Evolutionary conservation across 2,888 invertebrate genomes (phyloP), one percentile per base, ranked within the genome.

Genomic region (Odontocolon sp.): DNA sequence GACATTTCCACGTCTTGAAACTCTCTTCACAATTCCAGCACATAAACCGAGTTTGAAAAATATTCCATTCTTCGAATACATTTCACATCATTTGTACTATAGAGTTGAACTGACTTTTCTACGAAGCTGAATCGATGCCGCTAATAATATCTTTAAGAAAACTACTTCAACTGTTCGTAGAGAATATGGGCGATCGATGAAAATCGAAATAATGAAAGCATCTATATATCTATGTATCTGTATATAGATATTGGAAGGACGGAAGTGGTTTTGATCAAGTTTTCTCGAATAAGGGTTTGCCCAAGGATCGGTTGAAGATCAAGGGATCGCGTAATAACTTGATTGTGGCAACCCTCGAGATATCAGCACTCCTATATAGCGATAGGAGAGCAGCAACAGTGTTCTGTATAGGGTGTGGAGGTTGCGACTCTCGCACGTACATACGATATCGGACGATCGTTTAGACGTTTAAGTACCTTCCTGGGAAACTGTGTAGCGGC

Each of bases 361-460:
- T 73, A 77, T 57, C 36, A 21, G 52, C 45, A 50, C 45, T 57
- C 68, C 23, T 64, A 33, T 14, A 26, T 8, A 14, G n/a, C 36
- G 50, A 8, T 9, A 21, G 16, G 45, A 45, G 38, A 56, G 45
- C 67, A 59, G 64, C 72, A 73, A 72, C 72, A 73, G 59, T n/a
- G n/a, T 42, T 52, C 52, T 16, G 18, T 59, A 14, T 33, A 71
- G 26, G 57, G 21, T 33, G 45, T 40, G 63, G 33, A 56, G 38
- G 45, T 71, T 67, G 64, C 52, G 64, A 69, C 72, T 57, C 59
- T 18, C 52, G 50, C 77, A 77, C 77, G 77, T 77, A 73, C 69
- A 68, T 64, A 71, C 66, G 70, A 71, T 80, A 80, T 80, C 80
- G 74, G 69, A 80, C 76, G 74, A 80, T 80, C 80, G 71, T 79